Evolutionary conservation across 2,888 invertebrate species (phyloP), one percentile per base, ranked within the genome.

Genomic region (Scaptomyza flava): DNA sequence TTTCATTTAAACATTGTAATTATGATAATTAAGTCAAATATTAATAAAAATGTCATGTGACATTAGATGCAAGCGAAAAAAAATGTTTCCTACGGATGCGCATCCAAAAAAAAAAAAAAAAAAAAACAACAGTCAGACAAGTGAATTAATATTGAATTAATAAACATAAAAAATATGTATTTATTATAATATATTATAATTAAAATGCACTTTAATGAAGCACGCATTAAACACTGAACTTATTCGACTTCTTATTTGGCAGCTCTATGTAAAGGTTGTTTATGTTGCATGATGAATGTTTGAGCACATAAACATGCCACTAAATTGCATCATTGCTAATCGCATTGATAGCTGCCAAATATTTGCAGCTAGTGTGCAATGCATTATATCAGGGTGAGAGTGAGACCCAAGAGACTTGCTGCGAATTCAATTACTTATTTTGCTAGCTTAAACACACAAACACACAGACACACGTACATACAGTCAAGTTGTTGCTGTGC

Each of bases 241-340:
- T 1, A n/a, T n/a, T 30, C 6, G 30, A 23, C 23, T 23, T 23
- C 6, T 6, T 30, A 30, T 8, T 30, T 1, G 30, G 30, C 30
- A 34, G 12, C 9, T 11, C 2, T 27, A 31, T 5, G 33, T 11
- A 33, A 33, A 33, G 33, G 2, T 33, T 8, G 6, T 33, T 9
- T 3, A 33, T 8, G 14, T 38, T 38, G 38, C 17, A 17, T 17
- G 17, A 17, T 17, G 17, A 17, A 17, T 17, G 17, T 17, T 17
- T 17, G 17, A 17, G 17, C 6, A 43, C 9, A 11, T 9, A 11
- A 34, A 34, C 34, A 34, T 34, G 41, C 72, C 14, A 12, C 20
- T 27, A 42, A 54, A 47, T 69, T 69, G 70, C 70, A 73, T 47
- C 46, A 62, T 41, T 52, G 46, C 45, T 67, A 72, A 73, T 48